Percentiles rank a stretch among this genome's conserved stretches.
Conservation (phyloP, 1,140 invertebrate genomes). For the Drosophila erecta region DNA sequence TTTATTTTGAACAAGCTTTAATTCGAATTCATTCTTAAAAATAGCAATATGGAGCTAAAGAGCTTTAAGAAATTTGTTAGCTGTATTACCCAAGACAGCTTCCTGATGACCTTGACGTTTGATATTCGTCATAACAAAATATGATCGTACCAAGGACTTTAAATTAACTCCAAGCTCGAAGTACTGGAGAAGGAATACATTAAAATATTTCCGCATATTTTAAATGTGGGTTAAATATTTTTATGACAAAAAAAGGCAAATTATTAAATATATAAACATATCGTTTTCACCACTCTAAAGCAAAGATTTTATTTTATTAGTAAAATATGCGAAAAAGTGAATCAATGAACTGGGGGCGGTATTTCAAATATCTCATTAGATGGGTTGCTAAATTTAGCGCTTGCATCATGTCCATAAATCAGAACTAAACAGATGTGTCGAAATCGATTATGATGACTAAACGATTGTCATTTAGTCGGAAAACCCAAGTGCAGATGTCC, state of each 20-base stretch:
- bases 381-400: conserved; percentile 36
- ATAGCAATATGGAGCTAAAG: neutral
- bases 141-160: neutral
- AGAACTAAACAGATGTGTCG: conserved; percentile 49
- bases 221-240: neutral
- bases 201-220: neutral
- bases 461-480: conserved; percentile 14
- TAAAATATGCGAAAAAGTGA: neutral
- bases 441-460: conserved; percentile 33
- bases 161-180: neutral
- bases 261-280: neutral
- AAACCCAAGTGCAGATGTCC: conserved; percentile 61
- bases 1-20: no score
- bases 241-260: conserved; percentile 1
- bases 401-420: conserved; percentile 66
- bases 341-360: conserved; percentile 22
- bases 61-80: neutral
- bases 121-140: neutral
- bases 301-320: neutral
- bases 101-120: neutral
- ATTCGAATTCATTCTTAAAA: neutral
- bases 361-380: conserved; percentile 42
- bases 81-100: neutral
- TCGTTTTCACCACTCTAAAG: neutral
- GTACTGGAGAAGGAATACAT: no score